Evolutionary conservation across 2,888 invertebrate genomes (phyloP).

Genomic region (Autographa pulchrina): DNA sequence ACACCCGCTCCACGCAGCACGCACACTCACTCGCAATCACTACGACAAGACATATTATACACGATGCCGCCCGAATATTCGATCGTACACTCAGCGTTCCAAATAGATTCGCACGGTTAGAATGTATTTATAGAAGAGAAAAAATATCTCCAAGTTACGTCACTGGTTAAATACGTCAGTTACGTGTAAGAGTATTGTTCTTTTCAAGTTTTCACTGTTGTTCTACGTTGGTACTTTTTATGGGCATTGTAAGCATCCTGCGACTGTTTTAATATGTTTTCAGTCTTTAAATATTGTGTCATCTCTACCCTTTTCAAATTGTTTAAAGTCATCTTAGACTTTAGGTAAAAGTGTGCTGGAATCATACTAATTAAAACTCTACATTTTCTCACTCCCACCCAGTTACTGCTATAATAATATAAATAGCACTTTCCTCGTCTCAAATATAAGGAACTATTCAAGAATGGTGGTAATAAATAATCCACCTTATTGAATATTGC

Average conservation of each 20-base stretch:
- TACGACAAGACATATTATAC: constrained; percentile 48
- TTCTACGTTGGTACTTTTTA: not conserved
- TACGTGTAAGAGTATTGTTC: constrained; percentile 24
- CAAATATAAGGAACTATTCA: not conserved
- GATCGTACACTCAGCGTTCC: constrained; percentile 56
- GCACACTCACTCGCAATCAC: constrained; percentile 59
- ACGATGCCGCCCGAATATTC: constrained; percentile 55
- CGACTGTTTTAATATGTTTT: not conserved
- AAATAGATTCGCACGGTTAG: constrained; percentile 55
- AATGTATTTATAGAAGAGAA: constrained; percentile 48
- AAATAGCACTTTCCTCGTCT: not conserved
- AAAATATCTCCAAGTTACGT: constrained; percentile 33
- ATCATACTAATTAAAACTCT: not conserved
- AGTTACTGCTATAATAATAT: too few species aligned
- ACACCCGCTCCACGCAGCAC: constrained; percentile 74
- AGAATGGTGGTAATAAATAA: not conserved
- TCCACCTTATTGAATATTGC: constrained; percentile 13
- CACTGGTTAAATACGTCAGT: constrained; percentile 18
- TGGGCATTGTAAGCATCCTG: not conserved
- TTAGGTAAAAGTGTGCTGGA: not conserved
- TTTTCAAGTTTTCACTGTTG: not conserved
- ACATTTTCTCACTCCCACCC: not conserved
- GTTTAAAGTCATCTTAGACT: too few species aligned
- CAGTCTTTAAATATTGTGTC: not conserved
- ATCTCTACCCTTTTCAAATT: too few species aligned